phyloP scores from a whole-genome alignment of 2,797 vertebrate species.

The Falco columbarius region DNA sequence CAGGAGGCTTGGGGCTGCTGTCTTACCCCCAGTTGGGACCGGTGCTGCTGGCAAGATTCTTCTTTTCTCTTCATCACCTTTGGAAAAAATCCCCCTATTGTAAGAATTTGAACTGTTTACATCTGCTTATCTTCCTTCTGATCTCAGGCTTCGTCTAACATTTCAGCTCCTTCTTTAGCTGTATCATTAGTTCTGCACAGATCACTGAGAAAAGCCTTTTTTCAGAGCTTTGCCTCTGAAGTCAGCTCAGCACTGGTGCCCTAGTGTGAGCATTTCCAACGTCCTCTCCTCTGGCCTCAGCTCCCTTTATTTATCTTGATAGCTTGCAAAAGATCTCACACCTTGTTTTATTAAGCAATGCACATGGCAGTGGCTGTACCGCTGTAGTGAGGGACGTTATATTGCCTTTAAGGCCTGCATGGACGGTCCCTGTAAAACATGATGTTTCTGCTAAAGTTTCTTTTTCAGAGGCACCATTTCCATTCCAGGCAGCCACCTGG shows the following conservation, averaged over 20 bases:
- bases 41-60: neutral
- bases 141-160: neutral
- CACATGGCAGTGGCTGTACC: neutral
- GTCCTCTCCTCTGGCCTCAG: neutral
- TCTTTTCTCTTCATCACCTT: constrained; percentile 16
- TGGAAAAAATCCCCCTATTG: neutral
- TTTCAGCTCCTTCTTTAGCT: neutral
- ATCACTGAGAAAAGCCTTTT: neutral
- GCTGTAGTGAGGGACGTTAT: neutral
- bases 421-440: neutral
- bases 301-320: neutral
- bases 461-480: neutral
- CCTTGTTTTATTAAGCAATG: neutral
- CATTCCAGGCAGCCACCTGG: neutral
- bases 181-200: neutral
- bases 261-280: neutral
- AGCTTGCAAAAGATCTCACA: neutral
- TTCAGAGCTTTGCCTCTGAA: neutral
- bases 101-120: constrained; percentile 40
- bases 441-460: neutral
- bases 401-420: neutral
- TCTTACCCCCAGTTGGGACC: neutral
- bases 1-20: constrained; percentile 18
- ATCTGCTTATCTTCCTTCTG: constrained; percentile 36
- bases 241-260: neutral